These are phyloP conservation scores for Anastrepha obliqua DNA, from an alignment of 1,140 invertebrate species.

Conservation along the genomic window DNA sequence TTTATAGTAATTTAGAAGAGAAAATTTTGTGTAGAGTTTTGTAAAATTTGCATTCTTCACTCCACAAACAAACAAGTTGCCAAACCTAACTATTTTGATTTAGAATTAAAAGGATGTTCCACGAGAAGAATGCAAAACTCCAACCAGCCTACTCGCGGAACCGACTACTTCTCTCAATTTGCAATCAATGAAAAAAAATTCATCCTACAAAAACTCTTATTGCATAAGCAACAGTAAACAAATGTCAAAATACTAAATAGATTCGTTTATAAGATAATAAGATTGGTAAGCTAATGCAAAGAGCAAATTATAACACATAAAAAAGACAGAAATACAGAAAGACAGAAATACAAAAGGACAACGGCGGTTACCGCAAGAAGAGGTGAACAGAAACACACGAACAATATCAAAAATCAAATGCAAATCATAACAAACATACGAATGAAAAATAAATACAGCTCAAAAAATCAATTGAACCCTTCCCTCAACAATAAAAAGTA, in stretches of 20 bases:
- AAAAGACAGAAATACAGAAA: conserved; percentile 57
- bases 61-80: too few species aligned
- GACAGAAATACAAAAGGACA: conserved; percentile 14
- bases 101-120: not conserved
- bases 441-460: conserved; percentile 16
- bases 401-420: conserved; percentile 30
- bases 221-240: conserved; percentile 6
- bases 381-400: conserved; percentile 41
- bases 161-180: not conserved
- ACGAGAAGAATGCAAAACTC: not conserved
- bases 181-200: conserved; percentile 8
- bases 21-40: too few species aligned
- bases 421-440: not conserved
- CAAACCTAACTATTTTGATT: not conserved
- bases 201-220: conserved; percentile 22
- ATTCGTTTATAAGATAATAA: conserved; percentile 39
- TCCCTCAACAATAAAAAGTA: conserved; percentile 48
- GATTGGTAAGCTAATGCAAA: conserved; percentile 18
- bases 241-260: conserved; percentile 1
- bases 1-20: too few species aligned
- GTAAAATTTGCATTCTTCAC: too few species aligned
- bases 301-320: conserved; percentile 31
- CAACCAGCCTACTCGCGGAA: not conserved
- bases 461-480: not conserved
- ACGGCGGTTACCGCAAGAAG: not conserved